Evolutionary conservation across 2,888 invertebrate genomes (phyloP), one percentile per base, ranked within the genome.

Genomic region (Leptopterna dolabrata): DNA sequence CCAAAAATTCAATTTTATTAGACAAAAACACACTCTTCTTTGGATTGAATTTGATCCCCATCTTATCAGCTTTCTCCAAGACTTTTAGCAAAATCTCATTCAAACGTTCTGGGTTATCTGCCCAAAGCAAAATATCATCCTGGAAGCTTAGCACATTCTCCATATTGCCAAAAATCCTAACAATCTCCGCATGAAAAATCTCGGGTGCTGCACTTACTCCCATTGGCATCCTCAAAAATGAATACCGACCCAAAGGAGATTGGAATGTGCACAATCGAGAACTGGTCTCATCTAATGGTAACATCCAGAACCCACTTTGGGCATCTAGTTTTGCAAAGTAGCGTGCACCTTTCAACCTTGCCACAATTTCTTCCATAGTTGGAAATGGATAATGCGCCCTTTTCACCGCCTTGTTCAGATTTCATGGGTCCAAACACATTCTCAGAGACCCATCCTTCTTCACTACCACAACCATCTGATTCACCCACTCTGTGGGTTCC

Each of bases 141-240:
- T 87, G 88, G 51, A 86, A 88, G 0, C 80, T 36, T 13, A 36
- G 27, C 29, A 88, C 80, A 70, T 80, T 83, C 14, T 78, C 80
- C 29, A 89, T 88, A 16, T 84, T 76, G 27, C 36, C 71, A 87
- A 89, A 89, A 9, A 71, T 85, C 81, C 83, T 63, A 63, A 36
- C 70, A 16, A 86, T 55, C n/a, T 84, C 30, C 36, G 41, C 13
- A 41, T 86, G 85, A 73, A 86, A 86, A 16, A 86, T 86, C 27
- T 86, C 91, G 3, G 91, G 90, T 1, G 91, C 90, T 4, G 89
- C 87, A 16, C 89, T 90, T 4, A 91, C 29, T 0, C 91, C 91
- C 90, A 91, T 91, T 3, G 91, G 90, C 47, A 91, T 36, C 43
- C 91, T 90, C 73, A 89, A 87, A 89, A 90, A 91, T 87, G 90